Evolutionary conservation across 2,888 invertebrate genomes (phyloP).

Genomic region (Neoaliturus tenellus): DNA sequence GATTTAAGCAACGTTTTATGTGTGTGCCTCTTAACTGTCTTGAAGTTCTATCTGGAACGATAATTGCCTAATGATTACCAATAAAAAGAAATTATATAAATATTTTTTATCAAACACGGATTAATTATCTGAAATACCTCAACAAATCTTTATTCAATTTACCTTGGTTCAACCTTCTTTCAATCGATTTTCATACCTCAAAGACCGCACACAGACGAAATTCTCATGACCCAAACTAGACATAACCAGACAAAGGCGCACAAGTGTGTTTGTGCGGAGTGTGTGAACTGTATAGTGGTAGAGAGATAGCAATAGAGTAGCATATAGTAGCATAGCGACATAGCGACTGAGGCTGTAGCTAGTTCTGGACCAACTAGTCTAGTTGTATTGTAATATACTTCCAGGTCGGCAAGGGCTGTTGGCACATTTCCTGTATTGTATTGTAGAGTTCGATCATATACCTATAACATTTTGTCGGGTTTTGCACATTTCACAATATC

Average conservation of each 20-base stretch:
- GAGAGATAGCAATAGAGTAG: constrained; percentile 5
- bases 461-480: neutral
- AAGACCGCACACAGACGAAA: neutral
- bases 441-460: neutral
- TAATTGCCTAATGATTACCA: no score
- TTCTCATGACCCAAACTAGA: neutral
- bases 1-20: no score
- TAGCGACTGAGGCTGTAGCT: constrained; percentile 10
- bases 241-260: neutral
- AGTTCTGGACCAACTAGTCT: constrained; percentile 28
- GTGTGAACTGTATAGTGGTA: neutral
- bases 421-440: constrained; percentile 21
- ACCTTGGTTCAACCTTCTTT: no score
- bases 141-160: no score
- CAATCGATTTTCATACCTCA: no score
- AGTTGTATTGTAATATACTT: constrained; percentile 19
- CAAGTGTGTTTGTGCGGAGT: constrained; percentile 1
- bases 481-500: neutral
- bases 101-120: no score
- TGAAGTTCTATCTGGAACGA: no score
- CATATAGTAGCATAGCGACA: neutral
- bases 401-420: neutral
- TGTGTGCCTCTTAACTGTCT: no score
- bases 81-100: no score
- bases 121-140: no score